These are phyloP conservation scores for Yponomeuta evonymella DNA, from an alignment of 2,888 invertebrate species.

Conservation along the genomic window DNA sequence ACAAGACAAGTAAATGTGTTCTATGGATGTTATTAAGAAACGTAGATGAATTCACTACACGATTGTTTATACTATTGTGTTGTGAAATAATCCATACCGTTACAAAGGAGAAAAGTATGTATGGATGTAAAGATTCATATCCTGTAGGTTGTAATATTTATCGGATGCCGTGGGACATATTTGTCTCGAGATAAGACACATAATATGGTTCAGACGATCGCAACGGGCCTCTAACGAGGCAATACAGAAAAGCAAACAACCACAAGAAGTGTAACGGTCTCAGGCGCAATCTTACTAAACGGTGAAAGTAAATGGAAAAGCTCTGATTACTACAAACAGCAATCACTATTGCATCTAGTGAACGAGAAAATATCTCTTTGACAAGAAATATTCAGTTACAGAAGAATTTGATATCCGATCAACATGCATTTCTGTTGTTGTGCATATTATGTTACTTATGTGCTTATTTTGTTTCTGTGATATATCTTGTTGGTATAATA, in stretches of 20 bases:
- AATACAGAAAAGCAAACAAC: slow-evolving; percentile 4
- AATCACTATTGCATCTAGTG: neutral
- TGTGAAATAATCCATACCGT: too few species aligned
- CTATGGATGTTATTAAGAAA: too few species aligned
- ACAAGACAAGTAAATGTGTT: too few species aligned
- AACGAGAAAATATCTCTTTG: slow-evolving; percentile 3
- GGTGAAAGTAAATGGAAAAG: slow-evolving; percentile 16
- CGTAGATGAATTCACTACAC: too few species aligned
- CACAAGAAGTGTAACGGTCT: slow-evolving; percentile 19
- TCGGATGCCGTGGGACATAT: neutral
- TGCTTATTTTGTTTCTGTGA: too few species aligned
- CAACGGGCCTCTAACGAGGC: neutral
- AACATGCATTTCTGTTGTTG: too few species aligned
- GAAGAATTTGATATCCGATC: neutral
- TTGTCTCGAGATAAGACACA: neutral
- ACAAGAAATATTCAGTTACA: neutral
- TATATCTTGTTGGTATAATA: too few species aligned
- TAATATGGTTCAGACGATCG: neutral
- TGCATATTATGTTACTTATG: too few species aligned
- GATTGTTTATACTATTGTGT: too few species aligned
- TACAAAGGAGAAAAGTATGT: too few species aligned
- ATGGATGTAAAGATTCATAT: too few species aligned
- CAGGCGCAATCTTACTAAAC: slow-evolving; percentile 15
- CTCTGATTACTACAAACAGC: neutral
- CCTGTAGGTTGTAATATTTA: too few species aligned